Base-by-base conservation (phyloP, 2,888 invertebrate species). In the Ophion ellenae region DNA sequence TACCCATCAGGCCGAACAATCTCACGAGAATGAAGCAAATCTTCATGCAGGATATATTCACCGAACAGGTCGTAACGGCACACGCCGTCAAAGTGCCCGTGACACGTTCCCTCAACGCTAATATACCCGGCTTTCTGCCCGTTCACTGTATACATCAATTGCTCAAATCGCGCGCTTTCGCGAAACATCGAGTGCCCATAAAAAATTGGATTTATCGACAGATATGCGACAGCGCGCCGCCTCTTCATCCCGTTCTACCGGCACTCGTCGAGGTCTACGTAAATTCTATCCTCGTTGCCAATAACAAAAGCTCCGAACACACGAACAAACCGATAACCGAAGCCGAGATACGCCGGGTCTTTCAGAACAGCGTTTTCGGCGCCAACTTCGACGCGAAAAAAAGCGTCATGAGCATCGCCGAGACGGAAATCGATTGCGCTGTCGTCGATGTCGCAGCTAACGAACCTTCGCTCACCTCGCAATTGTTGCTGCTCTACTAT, bases 31-130 rank as follows among this genome's bases (percentile, higher is more conserved):
- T 98, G 94, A 98, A 98, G 93, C 97, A 97, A 92, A 97, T 99
- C 53, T 99, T 99, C 92, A 99, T 98, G 0, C 98, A 98, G 92
- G 99, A 99, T 93, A 97, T 99, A 88, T 99, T 99, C 92, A 99
- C 99, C 0, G 99, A 99, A 94, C 98, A 99, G 95, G 98, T 98
- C 59, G 98, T 99, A 0, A 98, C 99, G 4, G 96, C 98, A 0
- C 99, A 99, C 94, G 99, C 99, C 0, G 98, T 99, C 0, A 98
- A 98, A 93, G 99, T 99, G 0, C 98, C 99, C 0, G 99, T 99
- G 0, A 99, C 99, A 0, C 96, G 96, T 0, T 97, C 97, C 91
- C 95, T 99, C 28, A 99, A 97, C 94, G 98, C 98, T 59, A 97
- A 97, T 90, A 97, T 98, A 91, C 96, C 97, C 0, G 98, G 99